Evolutionary conservation across 2,888 invertebrate genomes (phyloP).

Genomic region (Smittia sp.): DNA sequence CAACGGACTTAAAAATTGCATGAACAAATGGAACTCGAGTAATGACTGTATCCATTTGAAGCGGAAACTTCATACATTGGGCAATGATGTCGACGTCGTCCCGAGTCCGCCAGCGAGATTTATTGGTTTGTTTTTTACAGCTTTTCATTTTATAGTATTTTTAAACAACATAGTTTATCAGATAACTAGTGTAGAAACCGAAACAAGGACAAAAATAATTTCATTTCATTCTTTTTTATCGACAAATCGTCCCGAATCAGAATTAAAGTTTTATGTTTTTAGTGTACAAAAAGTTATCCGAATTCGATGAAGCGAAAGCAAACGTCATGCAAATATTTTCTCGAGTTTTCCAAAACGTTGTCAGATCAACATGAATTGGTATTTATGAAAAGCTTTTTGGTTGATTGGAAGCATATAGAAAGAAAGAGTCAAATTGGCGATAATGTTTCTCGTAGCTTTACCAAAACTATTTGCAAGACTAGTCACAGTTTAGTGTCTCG

Average conservation of each 20-base stretch:
- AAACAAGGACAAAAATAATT: background rate
- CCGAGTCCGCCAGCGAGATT: constrained; percentile 43
- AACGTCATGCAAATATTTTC: constrained; percentile 30
- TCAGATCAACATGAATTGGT: constrained; percentile 16
- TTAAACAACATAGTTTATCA: constrained; percentile 12
- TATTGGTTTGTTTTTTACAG: constrained; percentile 50
- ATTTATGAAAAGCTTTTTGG: constrained; percentile 11
- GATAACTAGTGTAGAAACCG: background rate
- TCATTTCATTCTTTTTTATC: background rate
- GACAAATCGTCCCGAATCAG: background rate
- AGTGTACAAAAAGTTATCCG: constrained; percentile 9
- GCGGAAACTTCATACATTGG: constrained; percentile 11
- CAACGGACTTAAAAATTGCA: constrained; percentile 34
- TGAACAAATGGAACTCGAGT: constrained; percentile 37
- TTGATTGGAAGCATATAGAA: constrained; percentile 5
- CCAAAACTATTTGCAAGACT: constrained; percentile 35
- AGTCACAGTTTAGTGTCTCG: background rate
- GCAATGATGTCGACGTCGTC: constrained; percentile 28
- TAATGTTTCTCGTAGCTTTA: background rate
- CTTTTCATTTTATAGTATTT: constrained; percentile 23
- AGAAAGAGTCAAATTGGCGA: background rate
- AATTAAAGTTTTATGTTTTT: background rate
- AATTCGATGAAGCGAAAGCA: background rate
- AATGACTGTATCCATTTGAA: constrained; percentile 37
- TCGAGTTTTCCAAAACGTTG: no score